Conservation (phyloP, 2,888 invertebrate genomes). For the Loripinus fragilis region DNA sequence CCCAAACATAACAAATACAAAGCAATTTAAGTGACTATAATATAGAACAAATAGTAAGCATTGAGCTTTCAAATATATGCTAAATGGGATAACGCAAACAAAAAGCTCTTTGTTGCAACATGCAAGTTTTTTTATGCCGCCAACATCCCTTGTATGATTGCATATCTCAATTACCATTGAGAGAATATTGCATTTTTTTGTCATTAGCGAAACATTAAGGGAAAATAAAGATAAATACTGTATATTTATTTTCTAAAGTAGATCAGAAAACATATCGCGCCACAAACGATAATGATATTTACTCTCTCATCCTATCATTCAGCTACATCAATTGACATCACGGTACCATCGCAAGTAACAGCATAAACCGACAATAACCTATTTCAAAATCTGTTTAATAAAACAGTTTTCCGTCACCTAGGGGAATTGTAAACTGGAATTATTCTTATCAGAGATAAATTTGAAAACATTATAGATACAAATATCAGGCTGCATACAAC, state of each 20-base stretch:
- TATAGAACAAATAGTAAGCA: no score
- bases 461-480: slow-evolving; percentile 18
- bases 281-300: not conserved
- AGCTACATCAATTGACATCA: not conserved
- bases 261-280: not conserved
- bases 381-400: slow-evolving; percentile 21
- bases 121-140: no score
- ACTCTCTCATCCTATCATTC: not conserved
- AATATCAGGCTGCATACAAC: slow-evolving; percentile 15
- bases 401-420: slow-evolving; percentile 8
- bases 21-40: no score
- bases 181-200: no score
- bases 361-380: slow-evolving; percentile 18
- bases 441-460: slow-evolving; percentile 12
- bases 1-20: no score
- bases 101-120: no score
- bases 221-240: slow-evolving; percentile 4
- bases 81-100: no score
- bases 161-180: no score
- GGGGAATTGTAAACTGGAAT: slow-evolving; percentile 20
- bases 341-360: not conserved
- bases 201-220: not conserved
- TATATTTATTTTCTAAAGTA: slow-evolving; percentile 8
- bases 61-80: no score
- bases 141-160: no score